Base-by-base conservation (phyloP, 1,140 invertebrate species). In the Drosophila sulfurigaster region DNA sequence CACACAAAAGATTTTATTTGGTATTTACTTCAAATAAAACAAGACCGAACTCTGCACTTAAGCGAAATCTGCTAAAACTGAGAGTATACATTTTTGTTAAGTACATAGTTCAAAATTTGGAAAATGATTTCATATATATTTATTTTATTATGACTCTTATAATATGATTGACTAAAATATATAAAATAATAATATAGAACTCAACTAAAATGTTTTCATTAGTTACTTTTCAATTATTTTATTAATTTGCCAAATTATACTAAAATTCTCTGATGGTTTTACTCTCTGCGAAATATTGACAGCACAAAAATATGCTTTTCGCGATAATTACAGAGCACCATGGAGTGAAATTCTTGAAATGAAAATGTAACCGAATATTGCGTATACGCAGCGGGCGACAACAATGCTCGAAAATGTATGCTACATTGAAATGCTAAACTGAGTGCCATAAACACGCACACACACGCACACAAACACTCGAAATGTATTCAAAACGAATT, bases 401-500 rank as follows among this genome's bases (percentile, higher is more conserved):
- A 54, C 45, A 65, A 62, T 45, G 38, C 54, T 38, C 4, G 41
- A 38, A 6, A 65, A 72, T 68, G 63, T 75, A 72, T 58, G 69
- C 71, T 68, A 8, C 48, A 67, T 38, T 51, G 20, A 73, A 67
- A 60, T 46, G 54, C 8, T 30, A 38, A 52, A 57, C 46, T 32
- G 32, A 64, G 13, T 32, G 48, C 16, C 32, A 11, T 0, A 13
- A 32, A 15, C 49, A 62, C 60, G 46, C 51, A 48, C 32, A 13
- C 35, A 28, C n/a, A 60, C 30, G 30, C 54, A 56, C 30, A 7
- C 38, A 1, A 3, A 15, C 20, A 30, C 16, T n/a, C 11, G 35
- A 67, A 75, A 65, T 71, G 49, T 88, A 82, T 88, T 82, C 72
- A 74, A 78, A 87, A 72, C 56, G 82, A 88, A 82, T 88, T 88